These are phyloP conservation scores for Scolopax rusticola DNA, from an alignment of 2,797 vertebrate species.

Conservation along the genomic window DNA sequence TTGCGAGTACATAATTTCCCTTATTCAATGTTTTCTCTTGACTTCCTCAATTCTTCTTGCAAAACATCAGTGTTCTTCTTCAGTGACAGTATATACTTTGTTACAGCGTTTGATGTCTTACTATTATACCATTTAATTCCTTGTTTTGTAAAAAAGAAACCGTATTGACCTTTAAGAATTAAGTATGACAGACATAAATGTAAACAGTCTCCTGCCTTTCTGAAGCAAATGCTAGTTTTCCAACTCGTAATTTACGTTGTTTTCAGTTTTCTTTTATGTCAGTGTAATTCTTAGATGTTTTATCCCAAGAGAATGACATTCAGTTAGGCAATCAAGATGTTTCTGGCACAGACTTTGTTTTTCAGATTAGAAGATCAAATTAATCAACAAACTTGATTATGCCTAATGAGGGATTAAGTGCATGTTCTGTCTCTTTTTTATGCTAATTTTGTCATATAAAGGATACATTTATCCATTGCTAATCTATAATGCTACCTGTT, in stretches of 20 bases:
- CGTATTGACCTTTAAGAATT: conserved; percentile 40
- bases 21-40: neutral
- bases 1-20: neutral
- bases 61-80: conserved; percentile 26
- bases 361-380: neutral
- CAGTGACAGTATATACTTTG: neutral
- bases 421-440: neutral
- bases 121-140: neutral
- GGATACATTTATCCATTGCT: neutral
- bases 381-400: neutral
- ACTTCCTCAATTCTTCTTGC: neutral
- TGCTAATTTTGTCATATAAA: neutral
- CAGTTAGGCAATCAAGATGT: neutral
- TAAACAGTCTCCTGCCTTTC: neutral
- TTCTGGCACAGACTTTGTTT: neutral
- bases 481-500: neutral
- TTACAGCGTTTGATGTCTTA: neutral
- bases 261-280: neutral
- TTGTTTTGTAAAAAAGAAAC: conserved; percentile 23
- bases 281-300: neutral
- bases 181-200: neutral
- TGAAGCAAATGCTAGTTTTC: neutral
- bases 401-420: neutral
- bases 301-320: neutral
- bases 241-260: neutral